These are phyloP conservation scores for Gastracanthus pulcherrimus DNA, from an alignment of 2,888 invertebrate species.

Conservation along the genomic window DNA sequence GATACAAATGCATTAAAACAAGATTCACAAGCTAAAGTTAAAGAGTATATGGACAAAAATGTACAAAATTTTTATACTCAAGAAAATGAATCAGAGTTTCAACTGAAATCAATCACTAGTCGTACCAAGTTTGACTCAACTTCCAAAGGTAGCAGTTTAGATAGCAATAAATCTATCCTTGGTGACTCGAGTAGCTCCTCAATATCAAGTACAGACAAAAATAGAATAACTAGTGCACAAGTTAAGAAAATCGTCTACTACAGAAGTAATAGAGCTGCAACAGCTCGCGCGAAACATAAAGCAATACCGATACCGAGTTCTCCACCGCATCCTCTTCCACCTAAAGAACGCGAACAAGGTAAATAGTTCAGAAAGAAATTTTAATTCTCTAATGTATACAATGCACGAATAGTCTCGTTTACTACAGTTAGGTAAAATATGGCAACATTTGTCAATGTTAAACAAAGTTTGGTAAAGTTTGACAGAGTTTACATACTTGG, in stretches of 20 bases:
- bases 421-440: no score
- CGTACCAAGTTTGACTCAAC: slow-evolving; percentile 46
- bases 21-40: slow-evolving; percentile 15
- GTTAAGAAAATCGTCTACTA: slow-evolving; percentile 78
- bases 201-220: slow-evolving; percentile 65
- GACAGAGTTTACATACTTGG: background rate
- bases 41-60: slow-evolving; percentile 47
- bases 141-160: slow-evolving; percentile 70
- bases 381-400: slow-evolving; percentile 5
- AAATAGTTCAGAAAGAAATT: slow-evolving; percentile 19
- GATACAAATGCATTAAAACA: slow-evolving; percentile 77
- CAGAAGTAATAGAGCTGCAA: slow-evolving; percentile 81
- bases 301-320: slow-evolving; percentile 78
- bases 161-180: slow-evolving; percentile 70
- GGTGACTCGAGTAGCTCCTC: slow-evolving; percentile 71
- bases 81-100: slow-evolving; percentile 21
- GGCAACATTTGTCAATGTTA: no score
- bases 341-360: slow-evolving; percentile 87
- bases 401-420: no score
- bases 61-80: slow-evolving; percentile 2
- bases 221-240: slow-evolving; percentile 70
- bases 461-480: no score
- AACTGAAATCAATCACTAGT: slow-evolving; percentile 56
- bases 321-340: slow-evolving; percentile 79
- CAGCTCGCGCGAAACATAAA: slow-evolving; percentile 82